Evolutionary conservation across 2,888 invertebrate genomes (phyloP).

Genomic region (Caenorhabditis afra): DNA sequence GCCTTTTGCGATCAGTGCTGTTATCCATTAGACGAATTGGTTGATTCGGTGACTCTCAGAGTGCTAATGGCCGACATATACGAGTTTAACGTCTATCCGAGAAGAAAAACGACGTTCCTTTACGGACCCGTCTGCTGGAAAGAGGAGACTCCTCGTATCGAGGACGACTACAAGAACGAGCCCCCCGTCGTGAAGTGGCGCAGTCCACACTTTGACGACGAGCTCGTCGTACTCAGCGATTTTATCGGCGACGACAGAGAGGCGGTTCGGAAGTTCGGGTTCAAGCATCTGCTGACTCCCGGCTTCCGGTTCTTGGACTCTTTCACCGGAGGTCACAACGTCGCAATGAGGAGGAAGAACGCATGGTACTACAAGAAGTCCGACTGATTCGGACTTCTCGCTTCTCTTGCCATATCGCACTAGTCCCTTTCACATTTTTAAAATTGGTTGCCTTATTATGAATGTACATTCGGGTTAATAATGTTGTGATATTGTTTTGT

Average conservation of each 20-base stretch:
- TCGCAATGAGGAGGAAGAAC: slow-evolving; percentile 27
- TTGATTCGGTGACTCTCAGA: slow-evolving; percentile 64
- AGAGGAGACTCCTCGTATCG: slow-evolving; percentile 61
- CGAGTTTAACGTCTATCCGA: slow-evolving; percentile 67
- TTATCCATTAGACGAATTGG: slow-evolving; percentile 62
- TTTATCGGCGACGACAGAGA: slow-evolving; percentile 40
- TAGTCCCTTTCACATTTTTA: slow-evolving; percentile 24
- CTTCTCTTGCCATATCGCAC: slow-evolving; percentile 19
- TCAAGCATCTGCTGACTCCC: slow-evolving; percentile 36
- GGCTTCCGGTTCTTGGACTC: slow-evolving; percentile 25
- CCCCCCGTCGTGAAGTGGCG: slow-evolving; percentile 57
- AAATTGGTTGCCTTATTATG: background rate
- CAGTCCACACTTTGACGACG: slow-evolving; percentile 20
- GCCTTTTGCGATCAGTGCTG: slow-evolving; percentile 63
- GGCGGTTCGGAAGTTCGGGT: slow-evolving; percentile 42
- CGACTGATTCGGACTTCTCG: background rate
- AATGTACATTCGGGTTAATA: slow-evolving; percentile 30
- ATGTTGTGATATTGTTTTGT: slow-evolving; percentile 3
- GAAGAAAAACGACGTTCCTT: slow-evolving; percentile 50
- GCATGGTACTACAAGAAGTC: slow-evolving; percentile 34
- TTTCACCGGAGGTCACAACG: slow-evolving; percentile 32
- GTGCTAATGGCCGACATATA: slow-evolving; percentile 67
- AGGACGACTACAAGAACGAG: slow-evolving; percentile 65
- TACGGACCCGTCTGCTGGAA: slow-evolving; percentile 73
- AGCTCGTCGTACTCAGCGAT: slow-evolving; percentile 19